Base-by-base conservation (phyloP, 2,797 vertebrate genomes). In the Todus mexicanus region DNA sequence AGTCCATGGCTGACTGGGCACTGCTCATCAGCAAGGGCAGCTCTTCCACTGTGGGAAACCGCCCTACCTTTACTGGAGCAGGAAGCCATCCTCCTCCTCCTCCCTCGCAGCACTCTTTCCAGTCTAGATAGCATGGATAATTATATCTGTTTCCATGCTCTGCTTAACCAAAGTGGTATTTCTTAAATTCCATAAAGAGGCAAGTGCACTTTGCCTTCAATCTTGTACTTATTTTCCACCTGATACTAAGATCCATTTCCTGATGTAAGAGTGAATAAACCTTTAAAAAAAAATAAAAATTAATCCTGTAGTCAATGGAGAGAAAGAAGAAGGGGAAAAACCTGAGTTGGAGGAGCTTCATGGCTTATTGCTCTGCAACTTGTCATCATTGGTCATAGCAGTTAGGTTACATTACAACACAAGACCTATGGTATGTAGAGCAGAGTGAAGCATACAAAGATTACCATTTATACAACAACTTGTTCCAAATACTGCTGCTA, bases 81-180 rank as follows among this genome's bases (percentile, higher is more conserved):
- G 91, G 86, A 93, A 89, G 50, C 45, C 63, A 71, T 84, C 70
- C 47, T 94, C 33, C 73, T 94, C 33, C 73, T 85, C 86, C 77
- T 89, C 79, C 80, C 81, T 95, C 9, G 1, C 68, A 94, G 74
- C 76, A 70, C 51, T 87, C 88, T 79, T 96, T 93, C 84, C 50
- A 92, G 77, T 94, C 86, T 89, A 96, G 61, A 95, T 92, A 92
- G 53, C 77, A 95, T 83, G 77, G 61, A 92, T 92, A 95, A 94
- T 93, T 88, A 87, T 71, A 94, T 71, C 79, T 86, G 59, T 90
- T 92, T 94, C 86, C 63, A 66, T 83, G 88, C 72, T 86, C 61
- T 87, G 83, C 86, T 90, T 88, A 95, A 31, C 43, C 70, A 82
- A 91, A 92, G 63, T 73, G 48, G 35, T 73, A 38, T 83, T 92